Evolutionary conservation across 2,113 vertebrate genomes (phyloP).

Genomic region (Nettapus auritus): DNA sequence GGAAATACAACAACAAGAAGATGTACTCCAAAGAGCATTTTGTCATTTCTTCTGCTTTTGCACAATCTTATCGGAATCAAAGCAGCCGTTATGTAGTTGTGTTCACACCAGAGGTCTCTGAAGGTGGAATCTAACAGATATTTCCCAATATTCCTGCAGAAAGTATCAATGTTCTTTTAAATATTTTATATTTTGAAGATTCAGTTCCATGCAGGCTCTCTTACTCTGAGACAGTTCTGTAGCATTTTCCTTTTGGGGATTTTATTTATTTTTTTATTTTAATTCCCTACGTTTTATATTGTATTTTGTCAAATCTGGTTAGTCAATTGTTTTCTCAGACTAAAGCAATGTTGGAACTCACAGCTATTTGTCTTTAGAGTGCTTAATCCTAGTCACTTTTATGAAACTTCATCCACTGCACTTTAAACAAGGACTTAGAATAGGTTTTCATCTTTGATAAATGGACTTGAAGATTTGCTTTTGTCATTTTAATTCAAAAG

Average conservation of each 20-base stretch:
- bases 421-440: not conserved
- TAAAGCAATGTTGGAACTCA: not conserved
- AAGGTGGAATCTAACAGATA: not conserved
- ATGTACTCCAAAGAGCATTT: not conserved
- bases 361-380: not conserved
- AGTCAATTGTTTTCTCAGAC: not conserved
- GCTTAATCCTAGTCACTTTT: conserved; percentile 7
- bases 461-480: conserved; percentile 8
- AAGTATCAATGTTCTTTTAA: not conserved
- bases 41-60: not conserved
- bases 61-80: not conserved
- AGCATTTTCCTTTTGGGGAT: not conserved
- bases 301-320: not conserved
- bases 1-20: not conserved
- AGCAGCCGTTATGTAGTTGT: not conserved
- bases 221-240: not conserved
- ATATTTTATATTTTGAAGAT: not conserved
- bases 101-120: not conserved
- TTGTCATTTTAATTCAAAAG: conserved; percentile 17
- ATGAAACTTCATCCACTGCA: not conserved
- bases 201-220: not conserved
- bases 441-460: conserved; percentile 21
- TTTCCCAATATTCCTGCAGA: not conserved
- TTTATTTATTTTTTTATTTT: not conserved
- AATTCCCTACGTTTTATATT: not conserved